These are phyloP conservation scores for Acanthiza pusilla DNA, from an alignment of 2,797 vertebrate genomes.

Conservation along the genomic window DNA sequence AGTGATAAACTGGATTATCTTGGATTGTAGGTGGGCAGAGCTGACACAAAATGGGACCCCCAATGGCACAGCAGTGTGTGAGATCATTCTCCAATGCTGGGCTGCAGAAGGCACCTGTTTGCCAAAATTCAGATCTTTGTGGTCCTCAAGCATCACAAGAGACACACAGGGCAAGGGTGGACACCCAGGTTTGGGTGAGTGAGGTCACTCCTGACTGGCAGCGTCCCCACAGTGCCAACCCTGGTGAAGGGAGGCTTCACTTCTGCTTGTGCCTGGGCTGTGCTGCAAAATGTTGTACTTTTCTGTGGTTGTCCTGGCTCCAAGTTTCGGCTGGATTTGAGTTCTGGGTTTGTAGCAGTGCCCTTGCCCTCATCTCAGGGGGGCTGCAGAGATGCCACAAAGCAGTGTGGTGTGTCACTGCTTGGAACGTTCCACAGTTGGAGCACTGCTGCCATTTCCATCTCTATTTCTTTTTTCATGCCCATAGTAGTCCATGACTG, in stretches of 20 bases:
- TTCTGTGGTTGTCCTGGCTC: not conserved
- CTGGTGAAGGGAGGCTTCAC: not conserved
- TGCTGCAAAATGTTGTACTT: not conserved
- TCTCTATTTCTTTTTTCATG: not conserved
- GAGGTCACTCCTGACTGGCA: not conserved
- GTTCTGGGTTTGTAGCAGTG: not conserved
- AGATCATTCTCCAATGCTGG: not conserved
- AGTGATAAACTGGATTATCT: not conserved
- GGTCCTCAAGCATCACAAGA: not conserved
- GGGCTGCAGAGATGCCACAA: not conserved
- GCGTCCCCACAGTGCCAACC: rapidly evolving
- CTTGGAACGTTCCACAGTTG: not conserved
- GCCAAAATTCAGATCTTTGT: not conserved
- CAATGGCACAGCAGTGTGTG: not conserved
- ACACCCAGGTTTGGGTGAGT: not conserved
- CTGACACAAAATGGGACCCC: not conserved
- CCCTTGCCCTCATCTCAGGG: not conserved
- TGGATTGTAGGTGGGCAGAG: not conserved
- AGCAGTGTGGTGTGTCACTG: not conserved
- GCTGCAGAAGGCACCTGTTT: not conserved
- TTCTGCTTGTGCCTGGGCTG: not conserved
- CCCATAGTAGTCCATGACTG: not conserved
- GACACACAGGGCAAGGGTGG: not conserved
- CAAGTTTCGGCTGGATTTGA: not conserved
- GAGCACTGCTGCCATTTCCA: not conserved